Evolutionary conservation across 1,140 invertebrate species (phyloP), one percentile per base, ranked within the genome.

Genomic region (Pachypeltis micranthus): DNA sequence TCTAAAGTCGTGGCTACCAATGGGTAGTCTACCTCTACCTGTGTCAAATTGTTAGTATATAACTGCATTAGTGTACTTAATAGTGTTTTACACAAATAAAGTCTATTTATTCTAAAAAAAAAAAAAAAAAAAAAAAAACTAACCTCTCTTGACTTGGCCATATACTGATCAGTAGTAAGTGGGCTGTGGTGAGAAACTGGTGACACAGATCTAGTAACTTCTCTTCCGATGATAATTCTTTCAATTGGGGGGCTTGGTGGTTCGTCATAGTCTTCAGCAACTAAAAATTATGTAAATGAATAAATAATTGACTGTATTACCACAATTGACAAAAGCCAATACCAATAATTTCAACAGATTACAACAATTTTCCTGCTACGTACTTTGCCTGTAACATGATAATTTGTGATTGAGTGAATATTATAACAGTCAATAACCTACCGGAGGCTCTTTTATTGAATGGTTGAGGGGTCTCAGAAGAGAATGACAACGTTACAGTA

Each of bases 111-210:
- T n/a, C n/a, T n/a, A n/a, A n/a, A 70, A 24, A 77, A 76, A 90
- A 69, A 25, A 75, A 75, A 68, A 64, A 67, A 31, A 31, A 64
- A 58, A 44, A 58, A 25, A 56, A 2, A 10, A 56, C 70, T 71
- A 73, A 86, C 85, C 75, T 91, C 88, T 74, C 87, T 78, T 0
- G 85, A 83, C 76, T 90, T 90, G 54, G 83, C 84, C 66, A 90
- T 85, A 74, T 87, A 90, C 67, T 91, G 87, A 62, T 86, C 78
- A 28, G 87, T 69, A 58, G 89, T 73, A 69, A 88, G 86, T 65
- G 83, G 83, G 0, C 87, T 83, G 59, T 89, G 74, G 67, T 82
- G 75, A 65, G 77, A 77, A 61, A 72, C 76, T 24, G 67, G 70
- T 61, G 65, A 63, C 62, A 73, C 67, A 71, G 76, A 74, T 76